Evolutionary conservation across 2,888 invertebrate genomes (phyloP).

Genomic region (Galerucella nymphaeae): DNA sequence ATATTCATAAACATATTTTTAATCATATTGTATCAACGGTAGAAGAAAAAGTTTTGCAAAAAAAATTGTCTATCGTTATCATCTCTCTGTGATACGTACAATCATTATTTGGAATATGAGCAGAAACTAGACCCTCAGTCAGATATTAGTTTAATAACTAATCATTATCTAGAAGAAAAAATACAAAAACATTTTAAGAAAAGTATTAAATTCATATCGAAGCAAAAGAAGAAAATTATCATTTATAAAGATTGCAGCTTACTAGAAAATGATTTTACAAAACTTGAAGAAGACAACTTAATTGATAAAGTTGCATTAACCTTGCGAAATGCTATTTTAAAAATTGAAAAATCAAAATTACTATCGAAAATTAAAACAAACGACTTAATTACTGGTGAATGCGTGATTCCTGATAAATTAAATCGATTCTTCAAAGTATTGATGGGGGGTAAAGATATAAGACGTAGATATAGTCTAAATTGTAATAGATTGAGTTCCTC

Average conservation of each 20-base stretch:
- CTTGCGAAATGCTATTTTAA: conserved; percentile 6
- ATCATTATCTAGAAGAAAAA: conserved; percentile 1
- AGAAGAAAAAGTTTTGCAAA: conserved; percentile 25
- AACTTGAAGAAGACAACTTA: conserved; percentile 1
- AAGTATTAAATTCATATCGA: conserved; percentile 2
- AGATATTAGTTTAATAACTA: conserved; percentile 1
- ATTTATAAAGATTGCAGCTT: conserved; percentile 5
- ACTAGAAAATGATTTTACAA: background rate
- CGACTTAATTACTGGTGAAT: conserved; percentile 7
- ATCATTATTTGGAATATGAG: conserved; percentile 3
- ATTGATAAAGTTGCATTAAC: conserved; percentile 3
- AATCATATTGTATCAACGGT: conserved; percentile 32
- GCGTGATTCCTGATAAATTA: conserved; percentile 9
- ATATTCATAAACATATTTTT: conserved; percentile 32
- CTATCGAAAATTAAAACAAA: conserved; percentile 4
- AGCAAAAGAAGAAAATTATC: background rate
- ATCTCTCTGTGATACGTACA: conserved; percentile 36
- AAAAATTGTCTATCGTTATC: conserved; percentile 30
- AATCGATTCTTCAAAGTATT: background rate
- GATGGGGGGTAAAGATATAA: background rate
- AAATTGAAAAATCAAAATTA: conserved; percentile 4
- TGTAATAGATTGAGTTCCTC: conserved; percentile 16
- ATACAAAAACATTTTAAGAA: background rate
- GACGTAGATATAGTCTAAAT: background rate
- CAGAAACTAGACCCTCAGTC: background rate